Percentiles rank a stretch among this genome's conserved stretches.
These are phyloP conservation scores for Rostratula benghalensis DNA, from an alignment of 2,113 vertebrate genomes.

Conservation along the genomic window DNA sequence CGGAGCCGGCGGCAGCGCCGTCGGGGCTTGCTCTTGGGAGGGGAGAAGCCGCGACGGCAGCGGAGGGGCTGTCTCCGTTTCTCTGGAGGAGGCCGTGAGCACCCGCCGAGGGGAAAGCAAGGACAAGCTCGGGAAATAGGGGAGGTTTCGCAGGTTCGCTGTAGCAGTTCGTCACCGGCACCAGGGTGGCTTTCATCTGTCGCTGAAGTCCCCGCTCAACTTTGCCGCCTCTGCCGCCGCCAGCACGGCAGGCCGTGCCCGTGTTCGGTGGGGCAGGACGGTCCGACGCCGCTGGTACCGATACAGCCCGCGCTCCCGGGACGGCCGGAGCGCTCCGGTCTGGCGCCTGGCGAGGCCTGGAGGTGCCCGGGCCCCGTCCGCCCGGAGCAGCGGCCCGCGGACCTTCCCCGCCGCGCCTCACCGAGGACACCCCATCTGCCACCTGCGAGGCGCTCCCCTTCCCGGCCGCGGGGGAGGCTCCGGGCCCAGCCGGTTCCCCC, in stretches of 20 bases:
- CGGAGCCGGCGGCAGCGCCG: rapidly evolving
- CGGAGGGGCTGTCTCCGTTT: too few species aligned
- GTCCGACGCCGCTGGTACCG: rapidly evolving
- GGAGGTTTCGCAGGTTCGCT: background rate
- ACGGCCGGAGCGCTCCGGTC: rapidly evolving
- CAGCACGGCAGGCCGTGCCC: background rate
- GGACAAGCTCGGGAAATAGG: rapidly evolving
- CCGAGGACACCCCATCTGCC: background rate
- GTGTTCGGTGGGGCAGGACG: background rate
- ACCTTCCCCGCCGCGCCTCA: background rate
- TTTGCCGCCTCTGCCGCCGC: too few species aligned
- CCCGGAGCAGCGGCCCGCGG: too few species aligned
- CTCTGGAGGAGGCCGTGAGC: background rate
- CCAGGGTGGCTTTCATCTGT: too few species aligned
- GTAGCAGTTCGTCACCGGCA: background rate
- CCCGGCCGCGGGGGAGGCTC: background rate
- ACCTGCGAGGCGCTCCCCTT: background rate
- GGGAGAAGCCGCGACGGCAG: background rate
- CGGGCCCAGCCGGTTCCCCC: background rate
- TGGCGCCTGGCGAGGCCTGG: background rate
- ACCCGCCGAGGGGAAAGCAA: background rate
- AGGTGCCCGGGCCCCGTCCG: background rate
- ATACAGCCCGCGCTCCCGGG: rapidly evolving
- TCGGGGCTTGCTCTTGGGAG: background rate
- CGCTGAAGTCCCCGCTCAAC: too few species aligned